Base-by-base conservation (phyloP, 1,140 invertebrate species). In the Drosophila leontia region DNA sequence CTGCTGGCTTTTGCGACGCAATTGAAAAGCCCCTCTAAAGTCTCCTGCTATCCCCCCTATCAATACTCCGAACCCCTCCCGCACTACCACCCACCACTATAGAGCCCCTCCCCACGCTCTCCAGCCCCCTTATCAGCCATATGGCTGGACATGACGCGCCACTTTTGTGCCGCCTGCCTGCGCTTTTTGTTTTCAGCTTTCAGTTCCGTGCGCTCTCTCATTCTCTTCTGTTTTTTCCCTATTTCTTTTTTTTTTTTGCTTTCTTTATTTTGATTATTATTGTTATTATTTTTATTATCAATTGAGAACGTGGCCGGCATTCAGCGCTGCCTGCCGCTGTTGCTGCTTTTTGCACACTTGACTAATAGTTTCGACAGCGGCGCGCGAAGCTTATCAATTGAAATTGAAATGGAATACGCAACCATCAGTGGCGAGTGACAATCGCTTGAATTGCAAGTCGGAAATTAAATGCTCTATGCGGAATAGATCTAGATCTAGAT, bases 211-310 rank as follows among this genome's bases (percentile, higher is more conserved):
- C 17, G 17, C 51, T 56, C 53, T n/a, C 34, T 39, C 51, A 8
- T 17, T 19, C 34, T 37, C 51, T 37, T 23, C 32, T 44, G 12
- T 64, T n/a, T 56, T 34, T 26, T 48, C 19, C 7, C 34, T 11
- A 13, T 61, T n/a, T 35, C 29, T 11, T 41, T 47, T 9, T 29
- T 50, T 50, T 61, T 64, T 69, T 58, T 74, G 19, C 65, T 65
- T 77, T 65, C 62, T 86, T 80, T 80, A 71, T 80, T 80, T 80
- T 71, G 58, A 75, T 91, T 82, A 82, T 91, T 87, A 87, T 91
- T 86, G 74, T 80, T 78, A 88, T 87, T 88, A 90, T 77, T 87
- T 87, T 88, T 76, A 82, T 91, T 91, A 91, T 91, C 88, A 91
- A 91, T 90, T 85, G 80, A 78, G 88, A 91, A 88, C 88, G 84